These are phyloP conservation scores for Caenorhabditis sp. DNA, from an alignment of 2,888 invertebrate species.

Conservation along the genomic window DNA sequence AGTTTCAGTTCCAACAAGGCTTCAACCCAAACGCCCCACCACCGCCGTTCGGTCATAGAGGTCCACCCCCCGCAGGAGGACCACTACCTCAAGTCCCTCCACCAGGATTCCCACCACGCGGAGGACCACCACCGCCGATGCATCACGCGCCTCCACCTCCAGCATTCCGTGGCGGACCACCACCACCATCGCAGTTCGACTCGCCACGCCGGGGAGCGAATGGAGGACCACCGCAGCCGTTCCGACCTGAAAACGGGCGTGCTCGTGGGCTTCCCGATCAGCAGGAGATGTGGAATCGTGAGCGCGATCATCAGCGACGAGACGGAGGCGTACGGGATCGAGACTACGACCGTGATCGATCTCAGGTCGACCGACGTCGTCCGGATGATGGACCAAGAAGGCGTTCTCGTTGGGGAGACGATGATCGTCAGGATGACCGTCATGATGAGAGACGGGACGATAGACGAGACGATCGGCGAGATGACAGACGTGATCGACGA, in stretches of 20 bases:
- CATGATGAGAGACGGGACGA: slow-evolving; percentile 12
- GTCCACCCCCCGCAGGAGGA: background rate
- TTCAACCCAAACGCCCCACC: slow-evolving; percentile 43
- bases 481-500: slow-evolving; percentile 21
- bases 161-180: slow-evolving; percentile 8
- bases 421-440: slow-evolving; percentile 23
- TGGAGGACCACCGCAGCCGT: slow-evolving; percentile 13
- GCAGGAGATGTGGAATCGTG: slow-evolving; percentile 36
- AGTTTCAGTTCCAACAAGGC: slow-evolving; percentile 38
- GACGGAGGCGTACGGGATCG: slow-evolving; percentile 8
- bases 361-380: slow-evolving; percentile 26
- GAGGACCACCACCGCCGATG: background rate
- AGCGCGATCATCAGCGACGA: slow-evolving; percentile 1
- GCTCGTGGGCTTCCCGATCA: slow-evolving; percentile 31
- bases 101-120: slow-evolving; percentile 31
- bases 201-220: slow-evolving; percentile 9
- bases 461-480: slow-evolving; percentile 19
- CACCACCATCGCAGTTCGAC: background rate
- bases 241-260: slow-evolving; percentile 32
- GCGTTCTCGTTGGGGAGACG: slow-evolving; percentile 49
- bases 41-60: slow-evolving; percentile 37
- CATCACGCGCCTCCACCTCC: slow-evolving; percentile 15
- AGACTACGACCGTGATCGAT: slow-evolving; percentile 15
- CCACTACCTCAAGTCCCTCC: no score
- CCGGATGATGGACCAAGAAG: slow-evolving; percentile 26